Conservation (phyloP, 2,113 vertebrate genomes). For the Prietella phreatophila region DNA sequence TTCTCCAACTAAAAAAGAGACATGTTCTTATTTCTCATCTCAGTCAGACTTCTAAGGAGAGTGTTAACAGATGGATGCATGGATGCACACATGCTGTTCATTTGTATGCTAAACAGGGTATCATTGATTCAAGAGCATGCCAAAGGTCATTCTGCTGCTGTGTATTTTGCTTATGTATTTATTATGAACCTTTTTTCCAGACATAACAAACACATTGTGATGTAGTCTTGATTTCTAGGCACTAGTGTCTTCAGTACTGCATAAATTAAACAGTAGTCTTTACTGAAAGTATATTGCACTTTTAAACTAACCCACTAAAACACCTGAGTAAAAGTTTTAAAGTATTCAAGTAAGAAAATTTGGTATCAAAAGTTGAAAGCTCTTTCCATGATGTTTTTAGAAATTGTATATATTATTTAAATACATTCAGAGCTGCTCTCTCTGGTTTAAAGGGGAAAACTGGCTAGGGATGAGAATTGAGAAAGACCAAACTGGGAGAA, state of each 20-base stretch:
- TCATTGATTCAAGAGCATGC: constrained; percentile 33
- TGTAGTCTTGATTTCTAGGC: background rate
- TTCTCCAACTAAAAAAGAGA: background rate
- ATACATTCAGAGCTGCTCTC: no score
- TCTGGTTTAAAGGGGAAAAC: no score
- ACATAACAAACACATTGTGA: background rate
- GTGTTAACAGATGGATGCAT: constrained; percentile 11
- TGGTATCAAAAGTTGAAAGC: background rate
- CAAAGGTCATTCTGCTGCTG: constrained; percentile 23
- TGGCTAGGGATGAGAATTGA: background rate
- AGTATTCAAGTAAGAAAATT: background rate
- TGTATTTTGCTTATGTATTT: constrained; percentile 17
- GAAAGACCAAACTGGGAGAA: background rate
- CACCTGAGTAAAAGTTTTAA: background rate
- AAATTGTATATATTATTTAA: background rate
- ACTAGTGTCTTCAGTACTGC: background rate
- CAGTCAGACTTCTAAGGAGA: background rate
- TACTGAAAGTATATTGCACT: background rate
- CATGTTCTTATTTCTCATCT: constrained; percentile 2
- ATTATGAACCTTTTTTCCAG: background rate
- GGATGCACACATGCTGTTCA: background rate
- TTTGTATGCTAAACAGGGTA: constrained; percentile 30
- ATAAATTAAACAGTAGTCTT: background rate
- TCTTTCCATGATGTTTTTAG: background rate
- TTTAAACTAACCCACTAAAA: background rate